These are phyloP conservation scores for Operophtera brumata DNA, from an alignment of 2,888 invertebrate species.

Conservation along the genomic window DNA sequence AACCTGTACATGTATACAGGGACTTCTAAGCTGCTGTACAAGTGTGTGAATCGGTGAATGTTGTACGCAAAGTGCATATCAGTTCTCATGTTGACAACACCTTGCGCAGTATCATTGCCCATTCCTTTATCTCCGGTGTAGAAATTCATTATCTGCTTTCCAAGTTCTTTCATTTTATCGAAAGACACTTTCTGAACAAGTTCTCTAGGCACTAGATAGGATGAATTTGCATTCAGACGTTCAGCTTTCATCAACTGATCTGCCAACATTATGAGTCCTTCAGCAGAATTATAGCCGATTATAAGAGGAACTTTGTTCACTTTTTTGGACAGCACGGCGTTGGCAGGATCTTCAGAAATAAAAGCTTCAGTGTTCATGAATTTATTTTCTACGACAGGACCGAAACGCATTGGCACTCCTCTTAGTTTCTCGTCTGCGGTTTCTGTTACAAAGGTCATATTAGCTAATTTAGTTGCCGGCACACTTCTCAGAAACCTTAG, in stretches of 20 bases:
- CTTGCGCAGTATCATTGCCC: constrained; percentile 35
- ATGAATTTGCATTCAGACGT: constrained; percentile 44
- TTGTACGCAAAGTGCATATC: constrained; percentile 53
- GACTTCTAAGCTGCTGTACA: constrained; percentile 39
- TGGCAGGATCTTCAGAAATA: constrained; percentile 47
- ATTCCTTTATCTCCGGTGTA: constrained; percentile 50
- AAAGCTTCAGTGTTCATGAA: constrained; percentile 50
- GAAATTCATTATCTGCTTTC: constrained; percentile 48
- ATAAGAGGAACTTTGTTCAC: constrained; percentile 52
- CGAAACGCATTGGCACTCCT: constrained; percentile 53
- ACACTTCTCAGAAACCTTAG: constrained; percentile 47
- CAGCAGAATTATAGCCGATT: constrained; percentile 56
- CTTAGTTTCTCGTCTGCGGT: constrained; percentile 49
- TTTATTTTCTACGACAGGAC: constrained; percentile 57
- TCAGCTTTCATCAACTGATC: constrained; percentile 42
- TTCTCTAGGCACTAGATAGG: constrained; percentile 51
- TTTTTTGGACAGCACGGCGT: constrained; percentile 45
- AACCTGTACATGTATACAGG: constrained; percentile 57
- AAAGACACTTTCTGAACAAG: constrained; percentile 40
- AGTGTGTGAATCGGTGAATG: constrained; percentile 50
- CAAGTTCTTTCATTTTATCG: constrained; percentile 45
- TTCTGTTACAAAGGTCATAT: constrained; percentile 43
- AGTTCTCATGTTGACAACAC: constrained; percentile 44
- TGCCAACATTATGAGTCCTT: constrained; percentile 48
- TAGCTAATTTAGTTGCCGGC: constrained; percentile 47